phyloP scores from a whole-genome alignment of 2,888 invertebrate genomes.

The Eristalis pertinax region DNA sequence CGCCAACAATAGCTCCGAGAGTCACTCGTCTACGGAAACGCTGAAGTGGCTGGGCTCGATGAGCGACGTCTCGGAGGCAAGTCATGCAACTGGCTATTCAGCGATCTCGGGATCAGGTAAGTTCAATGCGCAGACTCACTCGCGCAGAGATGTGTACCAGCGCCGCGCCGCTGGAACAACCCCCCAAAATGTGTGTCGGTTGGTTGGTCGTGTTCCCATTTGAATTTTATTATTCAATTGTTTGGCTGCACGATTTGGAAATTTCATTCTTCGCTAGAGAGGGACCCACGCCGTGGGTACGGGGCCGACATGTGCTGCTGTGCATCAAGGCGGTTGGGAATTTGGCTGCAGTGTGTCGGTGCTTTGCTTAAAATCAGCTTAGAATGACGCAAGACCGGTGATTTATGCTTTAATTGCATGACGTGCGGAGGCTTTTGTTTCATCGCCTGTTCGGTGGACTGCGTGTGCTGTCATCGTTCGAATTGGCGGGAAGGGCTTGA shows the following conservation, averaged over 20 bases:
- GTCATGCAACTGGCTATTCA: conserved; percentile 83
- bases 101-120: conserved; percentile 81
- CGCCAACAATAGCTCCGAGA: conserved; percentile 80
- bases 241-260: conserved; percentile 68
- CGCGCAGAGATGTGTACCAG: background rate
- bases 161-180: conserved; percentile 8
- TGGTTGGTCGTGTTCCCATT: conserved; percentile 66
- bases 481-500: conserved; percentile 32
- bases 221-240: conserved; percentile 72
- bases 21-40: conserved; percentile 87
- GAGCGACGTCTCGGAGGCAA: conserved; percentile 87
- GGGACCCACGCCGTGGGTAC: background rate
- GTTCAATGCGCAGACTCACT: conserved; percentile 61
- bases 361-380: conserved; percentile 26
- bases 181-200: conserved; percentile 44
- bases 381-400: conserved; percentile 57
- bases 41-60: conserved; percentile 90
- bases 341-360: conserved; percentile 12
- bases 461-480: background rate
- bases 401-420: conserved; percentile 67
- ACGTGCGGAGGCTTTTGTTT: conserved; percentile 22
- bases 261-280: conserved; percentile 44
- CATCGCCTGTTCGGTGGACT: conserved; percentile 11
- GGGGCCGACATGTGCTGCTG: background rate
- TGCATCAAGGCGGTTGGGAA: background rate